Evolutionary conservation across 2,113 vertebrate species (phyloP).

Genomic region (Dipodomys ordii): DNA sequence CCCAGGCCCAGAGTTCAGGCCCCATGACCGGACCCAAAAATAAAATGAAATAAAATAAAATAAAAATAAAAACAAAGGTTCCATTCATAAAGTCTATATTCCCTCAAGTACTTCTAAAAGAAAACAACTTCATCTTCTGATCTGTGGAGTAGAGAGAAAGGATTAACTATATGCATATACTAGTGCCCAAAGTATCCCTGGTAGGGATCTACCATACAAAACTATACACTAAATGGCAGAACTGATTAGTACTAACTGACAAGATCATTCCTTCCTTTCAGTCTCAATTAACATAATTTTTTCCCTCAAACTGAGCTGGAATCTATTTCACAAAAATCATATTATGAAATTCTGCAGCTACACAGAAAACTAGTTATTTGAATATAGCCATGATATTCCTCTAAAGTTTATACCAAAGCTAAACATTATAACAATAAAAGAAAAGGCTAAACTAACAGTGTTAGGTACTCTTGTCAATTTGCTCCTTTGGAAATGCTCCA

Average conservation of each 20-base stretch:
- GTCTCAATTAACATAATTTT: not conserved
- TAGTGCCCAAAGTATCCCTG: conserved; percentile 6
- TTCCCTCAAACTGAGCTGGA: conserved; percentile 7
- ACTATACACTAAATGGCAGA: not conserved
- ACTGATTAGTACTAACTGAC: not conserved
- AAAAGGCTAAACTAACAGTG: not conserved
- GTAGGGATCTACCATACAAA: not conserved
- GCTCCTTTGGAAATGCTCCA: not conserved
- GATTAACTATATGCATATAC: not conserved
- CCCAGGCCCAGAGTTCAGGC: too few species aligned
- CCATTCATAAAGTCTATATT: conserved; percentile 22
- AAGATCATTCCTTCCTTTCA: not conserved
- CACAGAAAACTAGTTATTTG: not conserved
- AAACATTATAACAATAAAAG: not conserved
- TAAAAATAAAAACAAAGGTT: not conserved
- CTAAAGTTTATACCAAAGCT: conserved; percentile 12
- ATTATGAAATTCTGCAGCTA: conserved; percentile 25
- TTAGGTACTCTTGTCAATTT: not conserved
- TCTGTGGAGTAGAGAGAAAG: conserved; percentile 16
- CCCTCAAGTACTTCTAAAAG: conserved; percentile 5
- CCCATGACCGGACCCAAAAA: too few species aligned
- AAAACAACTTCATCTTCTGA: not conserved
- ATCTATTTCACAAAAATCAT: conserved; percentile 3
- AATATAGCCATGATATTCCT: not conserved
- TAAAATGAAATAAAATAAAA: too few species aligned